A percentile compares a stretch with the other conserved stretches of the same genome.
Conservation (phyloP, 1,140 invertebrate genomes). For the Ylistrum balloti region DNA sequence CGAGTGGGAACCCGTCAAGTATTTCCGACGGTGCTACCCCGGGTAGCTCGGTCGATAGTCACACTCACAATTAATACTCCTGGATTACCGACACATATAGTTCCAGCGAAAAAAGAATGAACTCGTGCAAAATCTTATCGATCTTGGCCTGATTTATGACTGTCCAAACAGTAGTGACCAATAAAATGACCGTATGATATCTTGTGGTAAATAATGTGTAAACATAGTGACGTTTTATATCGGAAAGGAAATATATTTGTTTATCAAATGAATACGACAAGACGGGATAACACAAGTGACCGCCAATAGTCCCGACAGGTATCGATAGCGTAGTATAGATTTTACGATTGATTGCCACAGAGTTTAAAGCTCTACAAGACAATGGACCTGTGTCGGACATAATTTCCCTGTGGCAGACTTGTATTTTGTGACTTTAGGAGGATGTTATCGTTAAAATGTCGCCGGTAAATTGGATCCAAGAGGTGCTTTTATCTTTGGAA, state of each 20-base stretch:
- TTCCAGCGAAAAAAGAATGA: slow-evolving; percentile 28
- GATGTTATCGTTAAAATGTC: slow-evolving; percentile 4
- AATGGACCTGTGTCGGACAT: not conserved
- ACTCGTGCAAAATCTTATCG: slow-evolving; percentile 38
- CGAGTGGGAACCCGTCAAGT: not conserved
- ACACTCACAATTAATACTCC: not conserved
- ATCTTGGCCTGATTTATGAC: not conserved
- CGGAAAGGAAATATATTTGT: slow-evolving; percentile 30
- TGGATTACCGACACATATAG: not conserved
- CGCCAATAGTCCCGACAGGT: not conserved
- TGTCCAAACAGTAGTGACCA: slow-evolving; percentile 9
- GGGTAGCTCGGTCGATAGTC: not conserved
- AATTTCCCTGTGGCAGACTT: not conserved
- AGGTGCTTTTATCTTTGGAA: not conserved
- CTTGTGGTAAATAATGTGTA: not conserved
- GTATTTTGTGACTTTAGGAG: not conserved
- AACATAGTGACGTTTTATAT: slow-evolving; percentile 5
- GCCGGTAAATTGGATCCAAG: slow-evolving; percentile 6
- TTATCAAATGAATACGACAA: not conserved
- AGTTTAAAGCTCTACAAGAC: slow-evolving; percentile 9
- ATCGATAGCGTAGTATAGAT: not conserved
- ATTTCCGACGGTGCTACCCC: slow-evolving; percentile 10
- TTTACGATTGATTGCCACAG: not conserved
- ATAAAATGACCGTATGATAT: slow-evolving; percentile 35
- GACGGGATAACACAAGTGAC: not conserved